Conservation (phyloP, 2,797 vertebrate genomes). For the Mormyrus hasselquistii region DNA sequence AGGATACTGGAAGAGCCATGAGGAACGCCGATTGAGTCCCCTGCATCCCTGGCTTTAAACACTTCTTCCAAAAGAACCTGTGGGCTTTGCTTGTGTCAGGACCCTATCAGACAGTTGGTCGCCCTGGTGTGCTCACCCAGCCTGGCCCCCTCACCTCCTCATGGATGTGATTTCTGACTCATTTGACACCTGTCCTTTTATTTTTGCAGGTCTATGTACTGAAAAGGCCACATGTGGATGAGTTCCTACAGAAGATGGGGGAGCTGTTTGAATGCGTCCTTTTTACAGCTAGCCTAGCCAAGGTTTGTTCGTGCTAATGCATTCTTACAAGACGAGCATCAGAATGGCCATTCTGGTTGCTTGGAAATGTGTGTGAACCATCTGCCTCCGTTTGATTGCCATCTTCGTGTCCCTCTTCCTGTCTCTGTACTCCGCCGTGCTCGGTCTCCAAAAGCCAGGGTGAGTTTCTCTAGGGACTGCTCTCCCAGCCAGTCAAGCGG, state of each 20-base stretch:
- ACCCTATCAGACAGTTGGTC: neutral
- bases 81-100: neutral
- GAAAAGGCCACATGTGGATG: conserved; percentile 92
- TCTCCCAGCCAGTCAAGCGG: conserved; percentile 22
- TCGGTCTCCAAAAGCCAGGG: conserved; percentile 52
- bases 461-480: conserved; percentile 70
- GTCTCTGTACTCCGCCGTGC: conserved; percentile 53
- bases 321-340: conserved; percentile 47
- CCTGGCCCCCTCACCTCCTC: conserved; percentile 39
- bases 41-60: neutral
- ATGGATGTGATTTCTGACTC: conserved; percentile 41
- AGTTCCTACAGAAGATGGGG: conserved; percentile 97
- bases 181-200: neutral
- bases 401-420: conserved; percentile 33
- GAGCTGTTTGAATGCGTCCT: conserved; percentile 95
- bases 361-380: neutral
- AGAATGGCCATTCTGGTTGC: neutral
- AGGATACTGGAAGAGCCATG: neutral
- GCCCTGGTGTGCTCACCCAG: neutral
- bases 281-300: conserved; percentile 94
- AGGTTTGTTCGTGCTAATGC: conserved; percentile 62
- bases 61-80: neutral
- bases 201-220: conserved; percentile 87
- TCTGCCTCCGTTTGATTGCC: neutral
- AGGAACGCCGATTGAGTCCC: neutral